Conservation (phyloP, 2,113 vertebrate species). For the Cisticola juncidis region DNA sequence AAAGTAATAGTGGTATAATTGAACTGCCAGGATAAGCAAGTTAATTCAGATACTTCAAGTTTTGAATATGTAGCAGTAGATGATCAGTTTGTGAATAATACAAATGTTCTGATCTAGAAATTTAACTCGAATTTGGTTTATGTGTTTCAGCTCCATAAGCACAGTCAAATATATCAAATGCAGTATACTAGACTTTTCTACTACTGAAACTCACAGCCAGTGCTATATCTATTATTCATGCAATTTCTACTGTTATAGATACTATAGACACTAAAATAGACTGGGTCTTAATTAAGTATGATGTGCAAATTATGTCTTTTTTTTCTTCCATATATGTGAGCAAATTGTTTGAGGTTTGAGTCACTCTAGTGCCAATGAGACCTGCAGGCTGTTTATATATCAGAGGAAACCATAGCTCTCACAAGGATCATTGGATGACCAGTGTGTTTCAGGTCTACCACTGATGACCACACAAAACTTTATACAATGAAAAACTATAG, state of each 20-base stretch:
- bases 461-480: neutral
- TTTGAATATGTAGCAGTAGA: neutral
- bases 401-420: neutral
- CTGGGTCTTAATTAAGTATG: neutral
- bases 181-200: neutral
- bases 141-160: neutral
- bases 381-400: neutral
- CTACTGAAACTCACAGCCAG: neutral
- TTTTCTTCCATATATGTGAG: neutral
- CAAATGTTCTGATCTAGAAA: neutral
- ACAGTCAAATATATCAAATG: neutral
- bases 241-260: neutral
- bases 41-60: neutral
- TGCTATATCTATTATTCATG: neutral
- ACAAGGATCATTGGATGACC: neutral
- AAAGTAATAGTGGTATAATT: neutral
- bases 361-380: neutral
- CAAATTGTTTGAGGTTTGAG: neutral
- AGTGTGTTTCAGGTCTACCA: neutral
- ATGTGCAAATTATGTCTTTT: neutral
- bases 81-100: neutral
- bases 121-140: neutral
- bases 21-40: neutral
- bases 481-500: neutral
- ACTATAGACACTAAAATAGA: neutral